Percentiles rank a stretch among this genome's conserved stretches.
Conservation (phyloP, 2,888 invertebrate genomes). For the Ptychoptera albimana region DNA sequence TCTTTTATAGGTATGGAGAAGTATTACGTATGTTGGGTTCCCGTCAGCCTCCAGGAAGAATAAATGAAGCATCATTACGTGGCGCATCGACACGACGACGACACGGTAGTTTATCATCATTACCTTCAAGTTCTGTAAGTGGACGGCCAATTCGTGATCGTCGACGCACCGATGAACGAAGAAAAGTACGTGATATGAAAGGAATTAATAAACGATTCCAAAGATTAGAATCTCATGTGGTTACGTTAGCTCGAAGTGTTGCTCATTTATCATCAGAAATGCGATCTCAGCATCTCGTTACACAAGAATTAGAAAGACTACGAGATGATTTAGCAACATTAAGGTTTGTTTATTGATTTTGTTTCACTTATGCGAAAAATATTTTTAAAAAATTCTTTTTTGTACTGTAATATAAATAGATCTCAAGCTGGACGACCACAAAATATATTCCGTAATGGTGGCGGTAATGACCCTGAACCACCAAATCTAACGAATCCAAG, state of each 20-base stretch:
- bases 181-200: constrained; percentile 56
- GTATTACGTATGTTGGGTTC: constrained; percentile 39
- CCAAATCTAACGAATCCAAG: constrained; percentile 71
- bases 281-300: constrained; percentile 75
- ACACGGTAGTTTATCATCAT: constrained; percentile 69
- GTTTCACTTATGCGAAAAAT: neutral
- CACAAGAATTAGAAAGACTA: constrained; percentile 79
- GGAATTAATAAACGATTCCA: constrained; percentile 78
- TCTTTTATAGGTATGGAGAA: constrained; percentile 43
- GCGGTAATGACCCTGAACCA: constrained; percentile 38
- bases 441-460: constrained; percentile 17
- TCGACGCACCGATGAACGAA: constrained; percentile 51
- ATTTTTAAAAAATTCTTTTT: too few species aligned
- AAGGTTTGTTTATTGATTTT: constrained; percentile 8
- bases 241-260: constrained; percentile 76
- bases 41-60: constrained; percentile 16
- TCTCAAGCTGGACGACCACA: constrained; percentile 10
- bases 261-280: constrained; percentile 85
- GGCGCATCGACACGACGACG: constrained; percentile 35
- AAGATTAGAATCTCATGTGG: constrained; percentile 77
- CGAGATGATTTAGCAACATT: constrained; percentile 57
- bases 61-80: constrained; percentile 15
- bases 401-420: constrained; percentile 3
- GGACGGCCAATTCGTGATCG: constrained; percentile 60
- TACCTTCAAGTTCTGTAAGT: constrained; percentile 70